Evolutionary conservation across 2,888 invertebrate genomes (phyloP), one percentile per base, ranked within the genome.

Genomic region (Panorpa germanica): DNA sequence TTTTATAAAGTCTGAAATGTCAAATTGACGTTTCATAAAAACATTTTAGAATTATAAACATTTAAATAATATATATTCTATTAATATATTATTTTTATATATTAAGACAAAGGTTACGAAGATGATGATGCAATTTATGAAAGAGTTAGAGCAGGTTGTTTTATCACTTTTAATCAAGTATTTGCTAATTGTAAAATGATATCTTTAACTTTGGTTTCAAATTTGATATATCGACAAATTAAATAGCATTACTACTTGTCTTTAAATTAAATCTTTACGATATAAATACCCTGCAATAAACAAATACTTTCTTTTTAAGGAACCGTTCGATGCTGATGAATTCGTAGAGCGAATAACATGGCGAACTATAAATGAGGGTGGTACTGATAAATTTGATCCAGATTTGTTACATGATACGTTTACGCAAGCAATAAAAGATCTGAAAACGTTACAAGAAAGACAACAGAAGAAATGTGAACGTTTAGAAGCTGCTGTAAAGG

Each of bases 331-430:
- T 59, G 78, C 91, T 8, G 86, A 90, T 46, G 95, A 95, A 50
- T 96, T 96, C 60, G 91, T 98, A 2, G 96, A 98, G 52, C 66
- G 93, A 32, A 63, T 96, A 46, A 95, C 95, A 21, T 88, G 95
- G 75, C 68, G 91, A 41, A 85, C 90, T 28, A 83, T 86, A 49
- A 72, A 70, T 42, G 80, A 74, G 44, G 56, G 60, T 21, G 65
- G 71, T 12, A 72, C 69, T 25, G 65, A 72, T 14, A 64, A 69
- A 39, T 85, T 91, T 51, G 82, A 90, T 55, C 86, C 91, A 0
- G 71, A 78, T 45, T 60, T 78, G 37, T 67, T 95, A 36, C 85
- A 90, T 45, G 80, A 82, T 42, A 85, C 90, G 15, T 95, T 95
- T 53, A 74, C 86, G 24, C 82, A 86, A 55, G 85, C 90, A 3